A percentile compares a stretch with the other conserved stretches of the same genome.
Evolutionary conservation across 1,140 invertebrate genomes (phyloP).

Genomic region (Cherax quadricarinatus): DNA sequence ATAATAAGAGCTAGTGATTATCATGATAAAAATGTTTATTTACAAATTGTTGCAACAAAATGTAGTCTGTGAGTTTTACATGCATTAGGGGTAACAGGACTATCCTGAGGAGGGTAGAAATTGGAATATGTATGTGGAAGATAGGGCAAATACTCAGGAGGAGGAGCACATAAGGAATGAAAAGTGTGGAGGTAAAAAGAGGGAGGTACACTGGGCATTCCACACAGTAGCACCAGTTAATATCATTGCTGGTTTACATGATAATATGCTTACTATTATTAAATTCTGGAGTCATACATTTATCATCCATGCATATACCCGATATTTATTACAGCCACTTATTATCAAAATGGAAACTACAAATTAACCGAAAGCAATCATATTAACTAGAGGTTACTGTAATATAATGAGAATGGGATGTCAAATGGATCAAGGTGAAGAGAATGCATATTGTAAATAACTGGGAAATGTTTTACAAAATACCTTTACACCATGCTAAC

Average conservation of each 20-base stretch:
- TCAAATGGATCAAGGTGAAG: slow-evolving; percentile 27
- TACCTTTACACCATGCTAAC: slow-evolving; percentile 49
- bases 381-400: slow-evolving; percentile 59
- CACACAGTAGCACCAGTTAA: slow-evolving; percentile 60
- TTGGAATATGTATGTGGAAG: slow-evolving; percentile 12
- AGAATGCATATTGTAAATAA: slow-evolving; percentile 41
- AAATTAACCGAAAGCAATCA: slow-evolving; percentile 23
- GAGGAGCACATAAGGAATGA: slow-evolving; percentile 1
- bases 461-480: slow-evolving; percentile 33
- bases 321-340: slow-evolving; percentile 43
- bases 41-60: slow-evolving; percentile 72
- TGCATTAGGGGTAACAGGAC: slow-evolving; percentile 62
- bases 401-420: slow-evolving; percentile 33
- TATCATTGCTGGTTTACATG: slow-evolving; percentile 46
- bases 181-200: slow-evolving; percentile 13
- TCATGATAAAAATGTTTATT: slow-evolving; percentile 71
- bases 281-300: slow-evolving; percentile 25
- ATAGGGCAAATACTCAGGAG: slow-evolving; percentile 23
- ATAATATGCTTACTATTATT: slow-evolving; percentile 31
- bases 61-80: slow-evolving; percentile 66
- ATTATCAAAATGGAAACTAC: slow-evolving; percentile 39
- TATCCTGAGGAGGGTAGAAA: slow-evolving; percentile 23
- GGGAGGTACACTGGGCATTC: slow-evolving; percentile 33
- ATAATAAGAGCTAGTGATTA: slow-evolving; percentile 17
- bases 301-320: slow-evolving; percentile 44